Evolutionary conservation across 2,797 vertebrate genomes (phyloP).

Genomic region (Tenualosa thibaudeaui): DNA sequence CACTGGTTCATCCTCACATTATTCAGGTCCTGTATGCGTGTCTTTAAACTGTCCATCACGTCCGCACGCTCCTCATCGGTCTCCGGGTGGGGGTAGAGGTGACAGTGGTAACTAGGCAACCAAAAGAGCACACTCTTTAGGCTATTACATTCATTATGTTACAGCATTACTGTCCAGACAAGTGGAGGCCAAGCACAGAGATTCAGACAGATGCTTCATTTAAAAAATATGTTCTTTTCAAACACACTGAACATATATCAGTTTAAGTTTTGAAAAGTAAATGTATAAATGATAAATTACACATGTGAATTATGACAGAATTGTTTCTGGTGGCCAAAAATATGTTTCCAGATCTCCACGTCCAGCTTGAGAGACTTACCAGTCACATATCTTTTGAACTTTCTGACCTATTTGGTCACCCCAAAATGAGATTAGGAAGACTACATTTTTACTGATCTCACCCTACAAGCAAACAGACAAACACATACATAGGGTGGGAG

Average conservation of each 20-base stretch:
- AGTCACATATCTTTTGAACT: conserved; percentile 98
- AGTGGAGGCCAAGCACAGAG: background rate
- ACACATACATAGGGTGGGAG: background rate
- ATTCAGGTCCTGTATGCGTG: conserved; percentile 92
- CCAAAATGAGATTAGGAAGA: conserved; percentile 97
- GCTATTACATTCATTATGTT: background rate
- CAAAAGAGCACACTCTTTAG: background rate
- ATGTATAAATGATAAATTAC: conserved; percentile 3
- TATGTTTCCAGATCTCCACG: no score
- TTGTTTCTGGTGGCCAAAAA: no score
- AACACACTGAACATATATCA: background rate
- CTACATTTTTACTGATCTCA: conserved; percentile 86
- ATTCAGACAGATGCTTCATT: no score
- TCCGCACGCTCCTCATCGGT: conserved; percentile 84
- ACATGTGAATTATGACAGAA: no score
- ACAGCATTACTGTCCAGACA: background rate
- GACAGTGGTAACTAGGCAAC: conserved; percentile 88
- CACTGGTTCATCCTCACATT: conserved; percentile 72
- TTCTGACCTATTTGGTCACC: conserved; percentile 98
- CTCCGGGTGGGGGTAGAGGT: conserved; percentile 91
- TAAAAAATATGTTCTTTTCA: background rate
- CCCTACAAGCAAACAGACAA: conserved; percentile 71
- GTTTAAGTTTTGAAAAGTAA: background rate
- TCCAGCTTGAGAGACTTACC: conserved; percentile 73
- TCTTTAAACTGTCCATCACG: conserved; percentile 84